phyloP scores from a whole-genome alignment of 2,113 vertebrate species.

The human region DNA sequence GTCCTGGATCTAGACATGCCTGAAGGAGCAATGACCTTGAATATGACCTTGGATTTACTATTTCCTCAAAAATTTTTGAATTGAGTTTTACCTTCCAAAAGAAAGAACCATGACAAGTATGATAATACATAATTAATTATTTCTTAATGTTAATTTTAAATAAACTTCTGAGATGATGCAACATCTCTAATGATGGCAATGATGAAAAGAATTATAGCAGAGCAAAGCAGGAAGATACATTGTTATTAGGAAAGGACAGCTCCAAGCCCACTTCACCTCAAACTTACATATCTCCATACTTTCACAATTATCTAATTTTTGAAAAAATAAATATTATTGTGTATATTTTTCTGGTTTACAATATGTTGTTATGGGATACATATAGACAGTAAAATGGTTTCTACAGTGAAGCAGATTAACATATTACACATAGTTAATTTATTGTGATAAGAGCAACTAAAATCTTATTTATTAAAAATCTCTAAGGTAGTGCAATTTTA shows the following conservation, averaged over 20 bases:
- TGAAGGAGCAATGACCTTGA: neutral
- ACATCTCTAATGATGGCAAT: neutral
- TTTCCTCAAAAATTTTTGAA: neutral
- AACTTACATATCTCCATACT: neutral
- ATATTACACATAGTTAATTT: neutral
- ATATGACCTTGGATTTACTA: neutral
- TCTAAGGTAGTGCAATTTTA: no score
- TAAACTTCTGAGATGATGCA: neutral
- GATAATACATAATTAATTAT: neutral
- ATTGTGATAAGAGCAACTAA: neutral
- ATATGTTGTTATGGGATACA: no score
- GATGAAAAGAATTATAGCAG: neutral
- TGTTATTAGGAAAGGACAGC: neutral
- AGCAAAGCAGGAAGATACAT: neutral
- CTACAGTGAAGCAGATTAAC: neutral
- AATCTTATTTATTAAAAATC: neutral
- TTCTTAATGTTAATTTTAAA: neutral
- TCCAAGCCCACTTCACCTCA: neutral
- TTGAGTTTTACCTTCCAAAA: neutral
- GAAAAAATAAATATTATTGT: no score
- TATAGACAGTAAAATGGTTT: no score
- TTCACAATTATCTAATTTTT: neutral
- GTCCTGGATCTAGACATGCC: neutral
- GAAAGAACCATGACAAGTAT: neutral
- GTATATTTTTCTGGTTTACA: no score